phyloP scores from a whole-genome alignment of 1,140 invertebrate genomes.

The Dendroctonus ponderosae region DNA sequence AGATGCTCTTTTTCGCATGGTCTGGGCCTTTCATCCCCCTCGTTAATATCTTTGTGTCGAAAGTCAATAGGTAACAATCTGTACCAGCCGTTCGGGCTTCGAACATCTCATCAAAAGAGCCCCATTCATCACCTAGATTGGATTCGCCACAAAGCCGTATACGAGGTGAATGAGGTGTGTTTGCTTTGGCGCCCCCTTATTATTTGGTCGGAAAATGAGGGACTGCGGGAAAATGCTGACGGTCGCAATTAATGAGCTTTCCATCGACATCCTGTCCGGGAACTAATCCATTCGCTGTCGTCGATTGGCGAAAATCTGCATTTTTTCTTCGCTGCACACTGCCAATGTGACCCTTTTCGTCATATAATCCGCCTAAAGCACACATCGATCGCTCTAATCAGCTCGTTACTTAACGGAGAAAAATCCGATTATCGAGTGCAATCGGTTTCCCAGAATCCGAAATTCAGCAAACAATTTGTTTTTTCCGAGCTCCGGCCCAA shows the following conservation, averaged over 20 bases:
- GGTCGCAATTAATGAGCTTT: constrained; percentile 7
- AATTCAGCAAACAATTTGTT: no score
- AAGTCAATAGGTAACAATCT: constrained; percentile 38
- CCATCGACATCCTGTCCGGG: neutral
- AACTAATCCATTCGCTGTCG: no score
- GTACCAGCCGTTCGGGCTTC: constrained; percentile 33
- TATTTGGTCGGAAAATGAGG: constrained; percentile 1
- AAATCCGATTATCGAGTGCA: no score
- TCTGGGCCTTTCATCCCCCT: constrained; percentile 30
- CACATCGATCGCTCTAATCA: no score
- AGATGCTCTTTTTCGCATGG: constrained; percentile 37
- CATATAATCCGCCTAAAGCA: no score
- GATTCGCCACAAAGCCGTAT: constrained; percentile 27
- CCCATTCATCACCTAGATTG: constrained; percentile 37
- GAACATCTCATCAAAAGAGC: constrained; percentile 30
- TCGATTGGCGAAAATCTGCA: no score
- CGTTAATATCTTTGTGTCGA: constrained; percentile 22
- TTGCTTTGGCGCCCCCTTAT: constrained; percentile 11
- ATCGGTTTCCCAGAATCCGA: no score
- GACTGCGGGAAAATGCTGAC: neutral
- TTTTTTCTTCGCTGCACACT: no score
- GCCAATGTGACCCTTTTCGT: no score
- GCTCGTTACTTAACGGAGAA: no score
- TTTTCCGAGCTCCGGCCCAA: no score
- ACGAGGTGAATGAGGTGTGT: constrained; percentile 8